phyloP scores from a whole-genome alignment of 1,140 invertebrate species.

The Calosoma granatense region DNA sequence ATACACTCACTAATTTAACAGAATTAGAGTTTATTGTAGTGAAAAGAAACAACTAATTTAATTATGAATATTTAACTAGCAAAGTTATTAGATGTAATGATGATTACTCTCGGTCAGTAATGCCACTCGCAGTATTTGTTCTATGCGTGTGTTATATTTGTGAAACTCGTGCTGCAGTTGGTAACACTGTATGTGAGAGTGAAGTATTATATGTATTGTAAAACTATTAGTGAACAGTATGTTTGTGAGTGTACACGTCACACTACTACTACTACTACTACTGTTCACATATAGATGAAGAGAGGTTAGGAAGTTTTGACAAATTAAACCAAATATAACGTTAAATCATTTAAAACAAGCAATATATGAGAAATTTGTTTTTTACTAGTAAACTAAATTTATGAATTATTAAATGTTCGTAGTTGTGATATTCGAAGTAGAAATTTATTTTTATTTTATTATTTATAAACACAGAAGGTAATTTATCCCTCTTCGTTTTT shows the following conservation, averaged over 20 bases:
- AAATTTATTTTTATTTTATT: conserved; percentile 2
- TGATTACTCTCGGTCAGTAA: background rate
- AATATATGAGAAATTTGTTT: background rate
- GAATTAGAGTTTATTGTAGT: background rate
- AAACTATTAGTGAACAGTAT: no score
- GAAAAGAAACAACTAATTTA: no score
- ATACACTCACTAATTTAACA: background rate
- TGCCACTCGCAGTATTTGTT: background rate
- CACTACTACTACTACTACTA: no score
- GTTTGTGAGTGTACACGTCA: no score
- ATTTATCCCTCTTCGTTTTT: background rate
- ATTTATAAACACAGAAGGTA: background rate
- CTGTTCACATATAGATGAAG: no score
- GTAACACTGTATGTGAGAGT: no score
- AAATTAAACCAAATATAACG: conserved; percentile 8
- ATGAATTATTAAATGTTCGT: background rate
- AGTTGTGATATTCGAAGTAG: conserved; percentile 6
- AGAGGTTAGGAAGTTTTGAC: no score
- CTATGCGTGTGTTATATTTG: no score
- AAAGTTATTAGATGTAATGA: background rate
- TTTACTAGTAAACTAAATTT: conserved; percentile 1
- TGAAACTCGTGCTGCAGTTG: no score
- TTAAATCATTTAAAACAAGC: conserved; percentile 1
- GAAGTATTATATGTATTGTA: no score
- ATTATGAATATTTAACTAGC: background rate